These are phyloP conservation scores for Oscarella lobularis DNA, from an alignment of 37 sponge, comb jelly and placozoan genomes.

Conservation along the genomic window DNA sequence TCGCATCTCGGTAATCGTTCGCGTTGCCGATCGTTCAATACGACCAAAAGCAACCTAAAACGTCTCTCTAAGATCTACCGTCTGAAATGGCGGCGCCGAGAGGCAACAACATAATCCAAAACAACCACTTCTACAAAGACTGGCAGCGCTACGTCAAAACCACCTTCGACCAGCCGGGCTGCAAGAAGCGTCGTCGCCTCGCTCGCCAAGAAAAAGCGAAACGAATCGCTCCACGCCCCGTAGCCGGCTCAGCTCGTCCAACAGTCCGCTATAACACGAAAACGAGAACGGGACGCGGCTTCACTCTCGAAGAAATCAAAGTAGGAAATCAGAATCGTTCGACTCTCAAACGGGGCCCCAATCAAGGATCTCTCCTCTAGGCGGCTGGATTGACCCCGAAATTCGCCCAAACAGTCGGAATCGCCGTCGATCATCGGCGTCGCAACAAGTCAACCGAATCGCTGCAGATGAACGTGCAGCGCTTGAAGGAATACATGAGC, in stretches of 20 bases:
- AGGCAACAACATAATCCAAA: constrained; percentile 70
- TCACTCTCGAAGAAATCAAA: constrained; percentile 86
- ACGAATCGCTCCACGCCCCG: constrained; percentile 81
- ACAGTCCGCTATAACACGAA: constrained; percentile 87
- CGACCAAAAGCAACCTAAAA: too few relatives aligned
- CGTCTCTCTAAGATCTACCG: too few relatives aligned
- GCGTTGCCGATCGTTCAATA: too few relatives aligned
- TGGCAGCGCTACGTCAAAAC: constrained; percentile 77
- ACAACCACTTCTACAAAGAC: constrained; percentile 94
- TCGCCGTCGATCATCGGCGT: constrained; percentile 84
- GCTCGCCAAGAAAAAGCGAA: constrained; percentile 69
- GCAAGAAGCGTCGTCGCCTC: constrained; percentile 69
- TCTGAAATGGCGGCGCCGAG: constrained; percentile 79
- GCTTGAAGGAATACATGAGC: constrained; percentile 85
- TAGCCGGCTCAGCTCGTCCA: constrained; percentile 59
- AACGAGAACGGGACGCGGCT: constrained; percentile 83
- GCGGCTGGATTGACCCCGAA: constrained; percentile 61
- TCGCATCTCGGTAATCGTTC: too few relatives aligned
- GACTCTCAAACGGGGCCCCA: too few relatives aligned
- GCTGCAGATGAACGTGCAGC: constrained; percentile 75
- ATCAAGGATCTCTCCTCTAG: constrained; percentile 22
- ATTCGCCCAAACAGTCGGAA: constrained; percentile 73
- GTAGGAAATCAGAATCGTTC: too few relatives aligned
- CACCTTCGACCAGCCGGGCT: constrained; percentile 94
- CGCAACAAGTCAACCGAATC: constrained; percentile 78